These are phyloP conservation scores for human (Homo sapiens) DNA, from an alignment of 2,113 vertebrate species.

Conservation along the genomic window GRCh38 chr11:67216001-67216500, in stretches of 20 bases:
- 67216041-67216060: background rate
- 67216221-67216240: background rate
- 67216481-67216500: background rate
- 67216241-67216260: slow-evolving; percentile 34
- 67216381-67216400: background rate
- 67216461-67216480: slow-evolving; percentile 28
- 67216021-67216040: slow-evolving; percentile 1
- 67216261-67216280: background rate
- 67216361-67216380: slow-evolving; percentile 1
- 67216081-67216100: background rate
- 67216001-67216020: slow-evolving; percentile 16
- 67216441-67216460: background rate
- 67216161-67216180: background rate
- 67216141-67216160: background rate
- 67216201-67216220: slow-evolving; percentile 15
- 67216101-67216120: background rate
- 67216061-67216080: background rate
- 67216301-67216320: background rate
- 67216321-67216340: background rate
- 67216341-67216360: background rate
- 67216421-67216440: background rate
- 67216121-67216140: background rate
- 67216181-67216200: slow-evolving; percentile 12
- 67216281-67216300: slow-evolving; percentile 6
- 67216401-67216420: background rate